Evolutionary conservation across 2,888 invertebrate species (phyloP).

Genomic region (Cosmopolites sordidus): DNA sequence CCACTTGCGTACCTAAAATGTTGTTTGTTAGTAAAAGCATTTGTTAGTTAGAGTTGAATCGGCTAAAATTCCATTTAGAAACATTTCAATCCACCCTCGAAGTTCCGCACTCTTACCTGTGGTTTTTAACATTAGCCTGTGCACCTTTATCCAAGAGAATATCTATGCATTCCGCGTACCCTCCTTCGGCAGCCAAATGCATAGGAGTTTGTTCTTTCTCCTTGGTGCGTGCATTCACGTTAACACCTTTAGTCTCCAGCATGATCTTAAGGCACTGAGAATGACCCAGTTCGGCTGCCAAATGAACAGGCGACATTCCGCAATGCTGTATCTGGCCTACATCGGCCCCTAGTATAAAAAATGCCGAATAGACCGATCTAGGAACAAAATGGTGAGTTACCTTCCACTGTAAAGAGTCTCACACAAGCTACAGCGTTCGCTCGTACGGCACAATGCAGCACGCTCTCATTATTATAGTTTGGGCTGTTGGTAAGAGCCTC

Average conservation of each 20-base stretch:
- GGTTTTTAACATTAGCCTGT: conserved; percentile 54
- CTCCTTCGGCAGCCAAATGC: conserved; percentile 85
- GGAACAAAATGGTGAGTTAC: conserved; percentile 5
- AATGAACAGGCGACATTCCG: conserved; percentile 75
- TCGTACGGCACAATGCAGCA: conserved; percentile 79
- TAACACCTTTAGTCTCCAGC: conserved; percentile 66
- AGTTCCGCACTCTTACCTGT: conserved; percentile 9
- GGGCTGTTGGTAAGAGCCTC: conserved; percentile 59
- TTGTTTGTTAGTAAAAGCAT: too few relatives aligned
- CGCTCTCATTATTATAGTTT: conserved; percentile 65
- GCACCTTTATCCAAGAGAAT: conserved; percentile 70
- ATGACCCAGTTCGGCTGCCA: conserved; percentile 76
- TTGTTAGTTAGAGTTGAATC: too few relatives aligned
- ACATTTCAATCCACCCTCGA: too few relatives aligned
- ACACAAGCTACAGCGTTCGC: conserved; percentile 81
- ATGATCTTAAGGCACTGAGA: conserved; percentile 71
- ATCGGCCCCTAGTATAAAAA: conserved; percentile 52
- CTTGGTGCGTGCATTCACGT: conserved; percentile 66
- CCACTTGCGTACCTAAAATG: too few relatives aligned
- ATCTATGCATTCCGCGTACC: conserved; percentile 76
- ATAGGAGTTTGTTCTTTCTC: conserved; percentile 74
- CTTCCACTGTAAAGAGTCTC: conserved; percentile 68
- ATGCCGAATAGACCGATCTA: background rate
- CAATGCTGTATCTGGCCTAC: conserved; percentile 71
- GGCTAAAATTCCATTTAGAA: too few relatives aligned